Conservation (phyloP, 2,888 invertebrate species). For the Melangyna quadrimaculata region DNA sequence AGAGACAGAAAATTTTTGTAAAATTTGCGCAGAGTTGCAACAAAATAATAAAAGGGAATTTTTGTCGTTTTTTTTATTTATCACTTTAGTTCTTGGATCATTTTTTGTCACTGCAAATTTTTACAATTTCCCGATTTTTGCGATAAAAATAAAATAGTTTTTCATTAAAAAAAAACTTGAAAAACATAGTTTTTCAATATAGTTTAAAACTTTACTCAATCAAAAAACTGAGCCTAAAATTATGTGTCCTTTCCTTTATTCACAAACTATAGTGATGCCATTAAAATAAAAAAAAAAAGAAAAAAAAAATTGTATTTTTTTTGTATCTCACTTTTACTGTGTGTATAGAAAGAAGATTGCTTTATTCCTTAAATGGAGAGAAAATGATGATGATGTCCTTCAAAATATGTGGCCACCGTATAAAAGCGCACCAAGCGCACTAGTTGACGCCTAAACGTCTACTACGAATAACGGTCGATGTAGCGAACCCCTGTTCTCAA, state of each 20-base stretch:
- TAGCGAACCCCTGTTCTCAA: conserved; percentile 81
- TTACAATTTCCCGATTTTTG: background rate
- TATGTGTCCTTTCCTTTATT: conserved; percentile 15
- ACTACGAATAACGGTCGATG: conserved; percentile 82
- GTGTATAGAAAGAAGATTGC: conserved; percentile 54
- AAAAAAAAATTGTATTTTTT: conserved; percentile 35
- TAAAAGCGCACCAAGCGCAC: conserved; percentile 81
- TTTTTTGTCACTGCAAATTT: conserved; percentile 32
- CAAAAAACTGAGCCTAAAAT: conserved; percentile 36
- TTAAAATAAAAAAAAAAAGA: conserved; percentile 37
- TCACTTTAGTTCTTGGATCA: conserved; percentile 41
- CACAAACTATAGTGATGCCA: conserved; percentile 38
- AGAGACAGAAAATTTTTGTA: conserved; percentile 1
- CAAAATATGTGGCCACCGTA: conserved; percentile 75
- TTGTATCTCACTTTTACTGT: conserved; percentile 49
- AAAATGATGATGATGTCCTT: conserved; percentile 72
- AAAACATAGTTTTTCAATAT: conserved; percentile 4
- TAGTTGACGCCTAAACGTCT: conserved; percentile 83
- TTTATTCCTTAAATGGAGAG: conserved; percentile 71
- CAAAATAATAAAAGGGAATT: background rate
- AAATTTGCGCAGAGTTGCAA: background rate
- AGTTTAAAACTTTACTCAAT: background rate
- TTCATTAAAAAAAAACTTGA: too few species aligned
- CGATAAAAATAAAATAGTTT: conserved; percentile 6
- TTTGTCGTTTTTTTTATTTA: background rate